Evolutionary conservation across 2,888 invertebrate genomes (phyloP).

Genomic region (Coleophora deauratella): DNA sequence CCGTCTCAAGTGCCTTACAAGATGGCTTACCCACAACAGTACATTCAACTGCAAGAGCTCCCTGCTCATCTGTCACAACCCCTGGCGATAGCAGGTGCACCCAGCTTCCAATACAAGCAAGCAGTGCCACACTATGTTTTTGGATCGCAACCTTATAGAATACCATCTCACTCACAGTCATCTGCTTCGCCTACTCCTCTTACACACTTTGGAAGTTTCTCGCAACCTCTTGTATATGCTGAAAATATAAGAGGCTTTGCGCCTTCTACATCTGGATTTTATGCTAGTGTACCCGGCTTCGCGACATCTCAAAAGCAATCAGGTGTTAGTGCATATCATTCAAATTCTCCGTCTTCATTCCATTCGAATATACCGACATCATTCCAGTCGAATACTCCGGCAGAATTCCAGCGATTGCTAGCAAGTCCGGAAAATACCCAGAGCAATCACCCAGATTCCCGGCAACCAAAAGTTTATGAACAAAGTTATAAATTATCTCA

Average conservation of each 20-base stretch:
- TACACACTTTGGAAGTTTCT: constrained; percentile 27
- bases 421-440: constrained; percentile 21
- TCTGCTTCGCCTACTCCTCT: constrained; percentile 28
- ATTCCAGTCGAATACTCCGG: constrained; percentile 24
- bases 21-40: constrained; percentile 51
- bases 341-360: constrained; percentile 18
- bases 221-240: constrained; percentile 38
- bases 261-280: constrained; percentile 20
- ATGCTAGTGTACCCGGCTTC: constrained; percentile 19
- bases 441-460: constrained; percentile 1
- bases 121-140: constrained; percentile 38
- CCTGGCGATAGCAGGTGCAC: constrained; percentile 36
- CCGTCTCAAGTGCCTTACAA: constrained; percentile 46
- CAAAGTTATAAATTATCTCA: no score
- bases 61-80: constrained; percentile 59
- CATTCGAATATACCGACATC: constrained; percentile 23
- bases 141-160: constrained; percentile 35
- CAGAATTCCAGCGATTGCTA: constrained; percentile 29
- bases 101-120: constrained; percentile 39
- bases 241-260: constrained; percentile 33
- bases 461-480: no score
- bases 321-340: constrained; percentile 37
- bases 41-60: constrained; percentile 50
- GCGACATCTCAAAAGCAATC: constrained; percentile 34
- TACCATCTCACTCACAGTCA: constrained; percentile 39